Evolutionary conservation across 2,113 vertebrate species (phyloP), one percentile per base, ranked within the genome.

Genomic region (Apistogramma diplotaenia): DNA sequence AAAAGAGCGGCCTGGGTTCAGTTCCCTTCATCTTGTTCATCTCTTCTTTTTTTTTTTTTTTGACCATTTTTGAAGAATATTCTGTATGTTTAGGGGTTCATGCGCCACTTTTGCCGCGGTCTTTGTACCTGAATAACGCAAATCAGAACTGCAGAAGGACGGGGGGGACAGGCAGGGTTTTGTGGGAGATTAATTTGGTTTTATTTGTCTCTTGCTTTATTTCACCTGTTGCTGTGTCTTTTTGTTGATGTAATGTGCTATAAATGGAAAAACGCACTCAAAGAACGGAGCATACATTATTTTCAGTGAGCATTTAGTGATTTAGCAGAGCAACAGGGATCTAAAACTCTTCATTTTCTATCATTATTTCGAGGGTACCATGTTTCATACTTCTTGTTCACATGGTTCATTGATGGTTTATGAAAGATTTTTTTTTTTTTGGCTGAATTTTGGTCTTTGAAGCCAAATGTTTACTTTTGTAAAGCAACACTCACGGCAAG

Each of bases 21-120:
- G 79, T 81, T 82, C 75, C 53, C 46, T 88, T 87, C 84, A 85
- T 92, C 62, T 84, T 87, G 61, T 82, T 87, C 18, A 35, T 84
- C 43, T 81, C 80, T 61, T 37, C 0, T 40, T 40, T 4, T 40
- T 15, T 62, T 37, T 37, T 13, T 43, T 89, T 85, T 80, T 78
- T 70, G 79, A 84, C 27, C 3, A 56, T 59, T 86, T 84, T 80
- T 89, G 83, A 89, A 89, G 74, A 92, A 88, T 85, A 53, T 74
- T 81, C 72, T 83, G 81, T 76, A 74, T 82, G 81, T 90, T 59
- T 84, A 76, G 81, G 81, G 91, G 80, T 90, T 76, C 40, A 70
- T 76, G 60, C 4, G 27, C 60, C 67, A 82, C 53, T 70, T 46
- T 89, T 56, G 70, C 40, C 86, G 82, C 78, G 76, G 79, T 87